A percentile compares a stretch with the other conserved stretches of the same genome.
These are phyloP conservation scores for Ctenodactylus gundi DNA, from an alignment of 2,113 vertebrate genomes.

Conservation along the genomic window DNA sequence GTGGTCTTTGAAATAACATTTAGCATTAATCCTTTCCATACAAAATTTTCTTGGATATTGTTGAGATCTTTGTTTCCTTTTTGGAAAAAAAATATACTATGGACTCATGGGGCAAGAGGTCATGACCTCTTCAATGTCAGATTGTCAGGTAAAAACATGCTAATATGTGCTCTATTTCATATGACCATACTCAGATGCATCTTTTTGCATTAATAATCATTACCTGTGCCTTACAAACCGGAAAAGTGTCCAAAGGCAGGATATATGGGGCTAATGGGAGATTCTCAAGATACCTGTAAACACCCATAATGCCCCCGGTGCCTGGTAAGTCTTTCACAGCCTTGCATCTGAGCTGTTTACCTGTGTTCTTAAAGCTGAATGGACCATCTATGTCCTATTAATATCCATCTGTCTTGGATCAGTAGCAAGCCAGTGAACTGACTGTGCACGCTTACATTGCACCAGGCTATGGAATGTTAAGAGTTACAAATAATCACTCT, in stretches of 20 bases:
- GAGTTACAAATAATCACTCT: conserved; percentile 15
- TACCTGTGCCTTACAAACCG: background rate
- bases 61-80: background rate
- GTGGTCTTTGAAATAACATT: background rate
- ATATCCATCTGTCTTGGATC: background rate
- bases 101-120: background rate
- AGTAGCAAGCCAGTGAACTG: background rate
- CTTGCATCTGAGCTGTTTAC: background rate
- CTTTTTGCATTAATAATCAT: background rate
- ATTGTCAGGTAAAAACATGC: background rate
- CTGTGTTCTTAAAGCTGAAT: background rate
- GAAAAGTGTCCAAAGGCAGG: background rate
- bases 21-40: background rate
- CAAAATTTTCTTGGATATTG: background rate
- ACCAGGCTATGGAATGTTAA: background rate
- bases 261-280: background rate
- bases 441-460: background rate
- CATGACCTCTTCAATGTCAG: background rate
- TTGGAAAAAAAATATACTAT: background rate
- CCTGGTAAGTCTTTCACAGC: background rate
- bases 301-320: background rate
- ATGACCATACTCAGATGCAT: background rate
- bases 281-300: background rate
- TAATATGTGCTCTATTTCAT: background rate
- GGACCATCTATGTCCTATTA: background rate